Evolutionary conservation across 1,140 invertebrate genomes (phyloP).

Genomic region (Caenorhabditis briggsae): DNA sequence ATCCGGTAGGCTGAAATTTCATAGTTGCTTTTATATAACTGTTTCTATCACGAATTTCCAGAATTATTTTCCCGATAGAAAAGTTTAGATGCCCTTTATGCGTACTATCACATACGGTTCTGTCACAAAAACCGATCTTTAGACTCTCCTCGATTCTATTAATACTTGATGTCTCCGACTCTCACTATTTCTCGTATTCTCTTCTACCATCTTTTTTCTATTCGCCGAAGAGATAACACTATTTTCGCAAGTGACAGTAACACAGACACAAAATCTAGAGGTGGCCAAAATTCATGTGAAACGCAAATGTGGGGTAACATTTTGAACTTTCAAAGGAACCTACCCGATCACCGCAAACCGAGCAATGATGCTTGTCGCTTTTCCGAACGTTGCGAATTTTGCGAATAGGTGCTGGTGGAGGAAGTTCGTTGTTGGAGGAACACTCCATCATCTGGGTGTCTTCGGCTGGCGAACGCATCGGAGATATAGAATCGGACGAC

Average conservation of each 20-base stretch:
- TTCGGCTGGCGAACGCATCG: slow-evolving; percentile 32
- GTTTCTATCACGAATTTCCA: too few species aligned
- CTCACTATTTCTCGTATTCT: slow-evolving; percentile 38
- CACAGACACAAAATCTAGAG: not conserved
- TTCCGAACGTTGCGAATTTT: slow-evolving; percentile 65
- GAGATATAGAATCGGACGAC: slow-evolving; percentile 41
- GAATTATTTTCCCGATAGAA: not conserved
- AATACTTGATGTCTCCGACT: not conserved
- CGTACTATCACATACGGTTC: not conserved
- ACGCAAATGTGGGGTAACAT: not conserved
- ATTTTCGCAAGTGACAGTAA: slow-evolving; percentile 5
- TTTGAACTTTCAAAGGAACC: slow-evolving; percentile 8
- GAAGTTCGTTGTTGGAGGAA: slow-evolving; percentile 31
- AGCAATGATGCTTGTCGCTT: slow-evolving; percentile 58
- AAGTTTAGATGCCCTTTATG: not conserved
- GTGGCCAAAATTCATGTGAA: slow-evolving; percentile 12
- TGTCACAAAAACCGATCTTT: slow-evolving; percentile 31
- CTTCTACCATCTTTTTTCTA: not conserved
- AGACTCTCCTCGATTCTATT: slow-evolving; percentile 21
- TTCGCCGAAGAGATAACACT: slow-evolving; percentile 51
- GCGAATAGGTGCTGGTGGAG: slow-evolving; percentile 38
- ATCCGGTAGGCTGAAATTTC: slow-evolving; percentile 64
- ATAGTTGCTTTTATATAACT: too few species aligned
- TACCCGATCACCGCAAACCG: slow-evolving; percentile 64
- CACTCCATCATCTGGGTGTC: slow-evolving; percentile 32